phyloP scores from a whole-genome alignment of 2,888 invertebrate genomes.

The Pseudococcus viburni region DNA sequence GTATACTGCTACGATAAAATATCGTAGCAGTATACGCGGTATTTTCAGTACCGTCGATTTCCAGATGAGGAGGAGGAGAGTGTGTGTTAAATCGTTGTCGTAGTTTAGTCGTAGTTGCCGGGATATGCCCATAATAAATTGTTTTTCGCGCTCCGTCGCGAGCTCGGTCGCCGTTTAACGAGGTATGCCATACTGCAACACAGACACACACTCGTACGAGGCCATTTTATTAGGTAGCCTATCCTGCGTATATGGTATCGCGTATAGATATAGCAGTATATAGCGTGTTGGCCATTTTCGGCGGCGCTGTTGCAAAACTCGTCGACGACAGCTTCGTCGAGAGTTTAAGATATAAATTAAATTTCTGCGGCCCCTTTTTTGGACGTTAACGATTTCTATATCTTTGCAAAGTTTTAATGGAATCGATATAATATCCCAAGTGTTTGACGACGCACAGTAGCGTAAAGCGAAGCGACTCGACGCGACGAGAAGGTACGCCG shows the following conservation, averaged over 20 bases:
- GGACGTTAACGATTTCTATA: conserved; percentile 43
- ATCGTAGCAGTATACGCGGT: background rate
- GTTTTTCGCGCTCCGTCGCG: background rate
- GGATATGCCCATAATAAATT: background rate
- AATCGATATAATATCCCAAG: conserved; percentile 50
- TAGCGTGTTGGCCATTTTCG: conserved; percentile 4
- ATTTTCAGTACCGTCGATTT: background rate
- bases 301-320: conserved; percentile 16
- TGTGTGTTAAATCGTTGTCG: background rate
- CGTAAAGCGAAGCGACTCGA: too few species aligned
- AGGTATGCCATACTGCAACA: background rate
- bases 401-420: conserved; percentile 43
- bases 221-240: background rate
- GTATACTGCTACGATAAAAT: background rate
- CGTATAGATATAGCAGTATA: background rate
- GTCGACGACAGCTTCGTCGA: background rate
- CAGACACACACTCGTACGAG: background rate
- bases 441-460: conserved; percentile 10
- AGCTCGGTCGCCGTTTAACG: background rate
- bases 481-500: background rate
- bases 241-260: background rate
- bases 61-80: background rate
- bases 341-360: conserved; percentile 43
- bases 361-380: conserved; percentile 48
- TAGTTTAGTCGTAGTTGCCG: background rate